Evolutionary conservation across 2,797 vertebrate species (phyloP).

Genomic region (Threskiornis aethiopicus): DNA sequence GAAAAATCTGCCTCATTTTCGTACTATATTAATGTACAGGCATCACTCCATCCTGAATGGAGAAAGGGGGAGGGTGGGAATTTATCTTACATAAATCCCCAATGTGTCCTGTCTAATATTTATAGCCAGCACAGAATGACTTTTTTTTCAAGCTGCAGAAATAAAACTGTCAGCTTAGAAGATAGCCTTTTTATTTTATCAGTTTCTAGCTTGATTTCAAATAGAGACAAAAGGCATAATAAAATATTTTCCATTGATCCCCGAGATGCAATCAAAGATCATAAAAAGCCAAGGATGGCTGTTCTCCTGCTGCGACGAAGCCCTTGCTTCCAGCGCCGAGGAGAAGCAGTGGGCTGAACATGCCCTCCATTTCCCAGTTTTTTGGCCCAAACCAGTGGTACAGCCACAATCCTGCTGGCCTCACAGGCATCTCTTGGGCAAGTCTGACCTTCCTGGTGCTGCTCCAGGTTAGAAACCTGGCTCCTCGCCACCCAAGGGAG

Average conservation of each 20-base stretch:
- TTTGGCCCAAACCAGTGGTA: background rate
- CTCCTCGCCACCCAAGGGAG: background rate
- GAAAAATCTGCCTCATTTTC: background rate
- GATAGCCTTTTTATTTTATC: constrained; percentile 49
- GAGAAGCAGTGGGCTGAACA: background rate
- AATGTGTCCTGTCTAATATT: constrained; percentile 45
- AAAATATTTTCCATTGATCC: constrained; percentile 40
- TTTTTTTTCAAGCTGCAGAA: constrained; percentile 36
- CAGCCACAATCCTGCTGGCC: accelerated
- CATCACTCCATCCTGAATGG: background rate
- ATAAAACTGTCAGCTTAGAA: constrained; percentile 61
- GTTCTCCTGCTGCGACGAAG: background rate
- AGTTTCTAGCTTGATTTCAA: constrained; percentile 36
- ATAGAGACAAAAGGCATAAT: constrained; percentile 41
- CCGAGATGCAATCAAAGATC: background rate
- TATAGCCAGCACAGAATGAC: constrained; percentile 40
- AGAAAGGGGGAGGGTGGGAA: constrained; percentile 1
- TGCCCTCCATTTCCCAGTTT: accelerated
- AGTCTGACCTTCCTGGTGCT: background rate
- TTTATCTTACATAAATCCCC: constrained; percentile 46
- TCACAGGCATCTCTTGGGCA: background rate
- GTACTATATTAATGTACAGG: background rate
- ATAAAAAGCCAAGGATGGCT: background rate
- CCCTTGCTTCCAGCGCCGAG: accelerated
- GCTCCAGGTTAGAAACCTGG: background rate